Evolutionary conservation across 2,113 vertebrate species (phyloP), one percentile per base, ranked within the genome.

Genomic region (Lasiurus borealis): DNA sequence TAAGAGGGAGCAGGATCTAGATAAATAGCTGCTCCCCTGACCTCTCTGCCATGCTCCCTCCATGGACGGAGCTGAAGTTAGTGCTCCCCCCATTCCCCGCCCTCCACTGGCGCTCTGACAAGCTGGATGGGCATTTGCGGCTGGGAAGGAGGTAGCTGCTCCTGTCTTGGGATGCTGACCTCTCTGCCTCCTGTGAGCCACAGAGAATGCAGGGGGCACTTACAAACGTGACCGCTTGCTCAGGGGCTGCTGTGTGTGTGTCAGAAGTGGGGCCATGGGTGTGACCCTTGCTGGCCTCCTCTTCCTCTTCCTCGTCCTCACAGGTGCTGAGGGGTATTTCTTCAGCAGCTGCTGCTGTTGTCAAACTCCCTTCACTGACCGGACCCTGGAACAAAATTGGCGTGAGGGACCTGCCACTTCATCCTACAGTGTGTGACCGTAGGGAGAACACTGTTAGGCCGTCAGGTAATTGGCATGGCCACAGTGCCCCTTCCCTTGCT

Each of bases 221-320:
- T 96, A 97, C 97, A 12, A 66, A 34, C 11, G 93, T 68, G n/a
- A 46, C 29, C 0, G 0, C 57, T 62, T 46, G 84, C 72, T 27
- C 66, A 36, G 88, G 68, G n/a, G 40, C 68, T 0, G 0, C 13
- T 0, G 97, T 94, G 71, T 59, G 62, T 11, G n/a, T 29, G 48
- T 84, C 25, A 2, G 13, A 27, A 18, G 19, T 44, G 18, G 36
- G 82, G 40, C 36, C 71, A 0, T 54, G 8, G 0, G 92, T 95
- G 75, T 88, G 69, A 73, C 48, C 40, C 2, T 85, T 29, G 0
- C 82, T 94, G 69, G 88, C 88, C 62, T 93, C 97, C n/a, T 97
- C 97, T 7, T 93, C 97, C n/a, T 97, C 97, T 7, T 95, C 97
- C n/a, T 97, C 97, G 7, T 94, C 96, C 84, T 88, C 80, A 0